Percentiles rank a stretch among this genome's conserved stretches.
Conservation (phyloP, 2,113 vertebrate genomes). For the Speoplatyrhinus poulsoni region DNA sequence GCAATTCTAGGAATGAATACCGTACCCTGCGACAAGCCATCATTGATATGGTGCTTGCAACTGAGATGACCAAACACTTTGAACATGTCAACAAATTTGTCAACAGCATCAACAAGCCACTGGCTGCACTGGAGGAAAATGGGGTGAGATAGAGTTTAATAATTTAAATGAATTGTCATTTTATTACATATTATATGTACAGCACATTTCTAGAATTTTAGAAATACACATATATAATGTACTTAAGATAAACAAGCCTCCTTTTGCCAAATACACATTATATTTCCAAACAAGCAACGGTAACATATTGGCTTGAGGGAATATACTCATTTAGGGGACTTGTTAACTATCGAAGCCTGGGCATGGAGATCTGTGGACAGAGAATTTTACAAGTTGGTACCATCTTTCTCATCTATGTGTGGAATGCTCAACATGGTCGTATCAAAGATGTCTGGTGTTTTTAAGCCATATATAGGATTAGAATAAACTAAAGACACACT, state of each 20-base stretch:
- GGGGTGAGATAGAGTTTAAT: conserved; percentile 78
- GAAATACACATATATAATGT: conserved; percentile 9
- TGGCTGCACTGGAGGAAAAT: conserved; percentile 87
- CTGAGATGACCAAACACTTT: conserved; percentile 99
- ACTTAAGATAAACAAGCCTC: conserved; percentile 7
- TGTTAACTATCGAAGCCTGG: conserved; percentile 32
- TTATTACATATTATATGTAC: not conserved
- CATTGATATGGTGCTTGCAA: conserved; percentile 97
- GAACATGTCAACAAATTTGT: conserved; percentile 99
- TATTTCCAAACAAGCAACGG: conserved; percentile 1
- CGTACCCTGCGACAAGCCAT: conserved; percentile 91
- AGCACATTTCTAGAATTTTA: conserved; percentile 16
- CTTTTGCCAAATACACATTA: conserved; percentile 18
- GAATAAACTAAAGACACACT: conserved; percentile 13
- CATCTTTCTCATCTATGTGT: conserved; percentile 69
- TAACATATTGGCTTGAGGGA: conserved; percentile 11
- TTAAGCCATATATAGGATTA: conserved; percentile 36
- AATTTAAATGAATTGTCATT: no score
- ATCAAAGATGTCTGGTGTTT: conserved; percentile 61
- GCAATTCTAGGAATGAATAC: conserved; percentile 87
- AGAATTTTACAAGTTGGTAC: conserved; percentile 73
- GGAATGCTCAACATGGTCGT: conserved; percentile 67
- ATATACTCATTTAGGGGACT: conserved; percentile 21
- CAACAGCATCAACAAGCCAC: conserved; percentile 97
- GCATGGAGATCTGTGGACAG: conserved; percentile 48